Evolutionary conservation across 2,113 vertebrate genomes (phyloP).

Genomic region (human): GRCh38 chr13:96154501-96155000

Average conservation of each 20-base stretch:
- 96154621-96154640: slow-evolving; percentile 45
- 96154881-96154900: neutral
- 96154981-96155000: neutral
- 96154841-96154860: neutral
- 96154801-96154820: neutral
- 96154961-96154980: neutral
- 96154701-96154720: neutral
- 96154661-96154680: neutral
- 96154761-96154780: slow-evolving; percentile 9
- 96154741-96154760: neutral
- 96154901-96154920: neutral
- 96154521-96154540: slow-evolving; percentile 21
- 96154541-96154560: slow-evolving; percentile 19
- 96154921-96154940: slow-evolving; percentile 32
- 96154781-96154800: neutral
- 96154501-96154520: slow-evolving; percentile 36
- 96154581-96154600: neutral
- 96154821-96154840: neutral
- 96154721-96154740: neutral
- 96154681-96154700: slow-evolving; percentile 20
- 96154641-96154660: slow-evolving; percentile 17
- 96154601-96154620: neutral
- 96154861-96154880: neutral
- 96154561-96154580: slow-evolving; percentile 29
- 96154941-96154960: neutral